Evolutionary conservation across 2,888 invertebrate species (phyloP), one percentile per base, ranked within the genome.

Genomic region (Nineta flava): DNA sequence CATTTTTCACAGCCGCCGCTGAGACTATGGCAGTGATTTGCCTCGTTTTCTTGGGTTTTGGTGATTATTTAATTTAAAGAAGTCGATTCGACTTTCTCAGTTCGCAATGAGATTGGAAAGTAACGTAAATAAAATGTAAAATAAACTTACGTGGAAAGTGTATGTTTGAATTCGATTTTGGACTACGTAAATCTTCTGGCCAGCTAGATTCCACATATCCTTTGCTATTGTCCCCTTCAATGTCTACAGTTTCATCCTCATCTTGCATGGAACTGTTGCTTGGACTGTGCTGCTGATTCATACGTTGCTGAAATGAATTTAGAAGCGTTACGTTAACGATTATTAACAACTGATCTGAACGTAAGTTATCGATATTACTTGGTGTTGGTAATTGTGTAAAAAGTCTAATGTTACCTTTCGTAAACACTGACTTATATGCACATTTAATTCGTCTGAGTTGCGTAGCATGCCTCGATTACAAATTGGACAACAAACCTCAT

Each of bases 241-340:
- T 79, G 57, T 81, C 81, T 7, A 81, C 79, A 1, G 78, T 77
- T 65, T 81, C 81, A 56, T 81, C 79, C 62, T 81, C 81, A 15
- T 79, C 79, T 51, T 66, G 26, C 9, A 26, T 34, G 9, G 15
- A 15, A 32, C 12, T n/a, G n/a, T n/a, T n/a, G n/a, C n/a, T 35
- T n/a, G 46, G 34, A 34, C 32, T 26, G 26, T 3, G 15, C 32
- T 26, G 26, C 1, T 12, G 16, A n/a, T 58, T 32, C 59, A 57
- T 19, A 54, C 54, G 16, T 59, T 61, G 5, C 21, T 21, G 26
- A 9, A 47, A 49, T 9, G 5, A 44, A 17, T 17, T 9, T 7
- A 15, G 7, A 42, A 17, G 3, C 13, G 38, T 4, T 6, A 35
- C 13, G 12, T 35, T 35, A n/a, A 13, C 38, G n/a, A 13, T 12